Evolutionary conservation across 2,797 vertebrate genomes (phyloP), one percentile per base, ranked within the genome.

Genomic region (Hyperoplus immaculatus): DNA sequence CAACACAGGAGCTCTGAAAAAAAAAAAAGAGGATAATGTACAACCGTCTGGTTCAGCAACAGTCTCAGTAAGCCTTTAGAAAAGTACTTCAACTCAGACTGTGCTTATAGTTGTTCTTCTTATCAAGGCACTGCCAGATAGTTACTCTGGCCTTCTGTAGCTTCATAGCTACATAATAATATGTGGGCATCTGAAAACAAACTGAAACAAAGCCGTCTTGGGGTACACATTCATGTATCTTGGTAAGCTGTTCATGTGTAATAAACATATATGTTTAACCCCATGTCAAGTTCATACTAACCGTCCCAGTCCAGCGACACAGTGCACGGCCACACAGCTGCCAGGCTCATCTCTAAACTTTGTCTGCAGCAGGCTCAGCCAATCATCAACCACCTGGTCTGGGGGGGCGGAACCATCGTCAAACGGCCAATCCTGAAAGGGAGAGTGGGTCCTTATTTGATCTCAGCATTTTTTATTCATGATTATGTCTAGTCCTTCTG

Each of bases 1-100:
- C 92, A 99, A 91, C 76, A 99, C 98, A 36, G 98, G 98, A 93
- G 98, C 98, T 94, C 98, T 99, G 84, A 15, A 29, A 72, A 21
- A 80, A 72, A 72, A 58, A 65, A 71, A 29, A 56, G 2, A 74
- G n/a, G 4, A 63, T 69, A 59, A 60, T 39, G 9, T 15, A 13
- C 16, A 59, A 49, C 10, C 36, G 55, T 65, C 39, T 55, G 45
- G 21, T 56, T 57, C 21, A 45, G 18, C 47, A 42, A 45, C 54
- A 69, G 14, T 53, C n/a, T 29, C 29, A 29, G 29, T 29, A 29
- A 29, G 29, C 29, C 29, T 29, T 29, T 29, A 29, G 29, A 29
- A 29, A 29, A 29, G 29, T 29, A 29, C 29, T 76, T 57, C 5
- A 15, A 38, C 45, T 45, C 9, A 14, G 16, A 18, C 18, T 50